Conservation (phyloP, 2,888 invertebrate genomes). For the Scrobipalpa costella region DNA sequence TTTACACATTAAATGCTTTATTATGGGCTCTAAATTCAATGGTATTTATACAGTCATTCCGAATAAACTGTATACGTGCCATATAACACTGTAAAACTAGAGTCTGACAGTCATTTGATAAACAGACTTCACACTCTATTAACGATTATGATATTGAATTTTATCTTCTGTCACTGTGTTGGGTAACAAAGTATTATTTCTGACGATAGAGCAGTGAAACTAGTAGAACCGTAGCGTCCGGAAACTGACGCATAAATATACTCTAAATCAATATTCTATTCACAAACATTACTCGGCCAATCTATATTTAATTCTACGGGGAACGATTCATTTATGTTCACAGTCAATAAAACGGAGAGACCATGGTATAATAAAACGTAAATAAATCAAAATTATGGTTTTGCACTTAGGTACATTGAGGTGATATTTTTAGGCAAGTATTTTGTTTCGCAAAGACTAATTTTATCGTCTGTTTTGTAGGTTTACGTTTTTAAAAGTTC, state of each 20-base stretch:
- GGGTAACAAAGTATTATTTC: slow-evolving; percentile 29
- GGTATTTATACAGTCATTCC: slow-evolving; percentile 18
- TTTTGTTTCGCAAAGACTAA: too few relatives aligned
- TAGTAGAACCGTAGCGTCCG: slow-evolving; percentile 25
- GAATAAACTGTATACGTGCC: slow-evolving; percentile 2
- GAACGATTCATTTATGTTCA: slow-evolving; percentile 51
- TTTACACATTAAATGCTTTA: slow-evolving; percentile 46
- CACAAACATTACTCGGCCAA: slow-evolving; percentile 45
- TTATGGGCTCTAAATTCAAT: slow-evolving; percentile 35
- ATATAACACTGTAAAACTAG: slow-evolving; percentile 1
- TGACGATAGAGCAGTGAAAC: neutral
- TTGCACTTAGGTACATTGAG: neutral
- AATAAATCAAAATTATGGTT: slow-evolving; percentile 23
- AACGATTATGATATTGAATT: neutral
- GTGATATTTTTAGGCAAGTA: too few relatives aligned
- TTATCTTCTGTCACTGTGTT: neutral
- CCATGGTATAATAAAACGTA: slow-evolving; percentile 27
- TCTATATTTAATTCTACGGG: slow-evolving; percentile 55
- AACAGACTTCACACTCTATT: neutral
- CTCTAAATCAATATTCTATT: slow-evolving; percentile 42
- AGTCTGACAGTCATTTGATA: slow-evolving; percentile 1
- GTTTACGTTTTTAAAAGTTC: too few relatives aligned
- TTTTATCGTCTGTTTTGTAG: too few relatives aligned
- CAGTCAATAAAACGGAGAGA: slow-evolving; percentile 45
- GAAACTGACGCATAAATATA: slow-evolving; percentile 37